Evolutionary conservation across 2,888 invertebrate species (phyloP), one percentile per base, ranked within the genome.

Genomic region (Coenonympha arcania): DNA sequence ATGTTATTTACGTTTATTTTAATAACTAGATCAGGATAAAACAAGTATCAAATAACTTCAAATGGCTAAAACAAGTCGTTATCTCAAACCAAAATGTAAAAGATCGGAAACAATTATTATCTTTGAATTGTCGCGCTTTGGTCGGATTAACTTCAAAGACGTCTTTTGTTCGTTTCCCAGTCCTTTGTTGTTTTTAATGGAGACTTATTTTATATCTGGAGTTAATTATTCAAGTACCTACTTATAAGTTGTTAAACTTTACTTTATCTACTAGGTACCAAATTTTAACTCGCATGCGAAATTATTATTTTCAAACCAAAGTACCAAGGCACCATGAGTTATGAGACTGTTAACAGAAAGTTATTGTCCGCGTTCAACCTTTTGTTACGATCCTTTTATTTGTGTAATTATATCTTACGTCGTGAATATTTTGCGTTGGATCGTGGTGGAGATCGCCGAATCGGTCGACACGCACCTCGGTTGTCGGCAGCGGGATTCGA

Each of bases 401-500:
- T 28, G 45, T 41, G 34, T 55, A 52, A 36, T 50, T 48, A 55
- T 53, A 55, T 68, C 90, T 90, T 90, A 90, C 90, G 73, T 89
- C 87, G 56, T 87, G 86, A 56, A 86, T 64, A 61, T 87, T 85
- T 74, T 86, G 82, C 64, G 77, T 80, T 40, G 87, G 85, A 58
- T 87, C 87, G 64, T 84, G 80, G 56, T 85, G 64, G 64, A 87
- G 78, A 57, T 87, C 87, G 4, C 87, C 87, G 64, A 68, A 87
- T 57, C 76, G 72, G 69, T 87, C 87, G 80, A 91, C 90, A 82
- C 91, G 90, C 74, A 91, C 89, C 73, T 93, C 92, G 68, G 90
- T 88, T 68, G 92, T 91, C 56, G 93, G 92, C 70, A 94, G 88
- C 74, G 90, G 90, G 66, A 90, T 87, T 73, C 89, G 90, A 76